These are phyloP conservation scores for Arge pagana DNA, from an alignment of 2,888 invertebrate species.

Conservation along the genomic window DNA sequence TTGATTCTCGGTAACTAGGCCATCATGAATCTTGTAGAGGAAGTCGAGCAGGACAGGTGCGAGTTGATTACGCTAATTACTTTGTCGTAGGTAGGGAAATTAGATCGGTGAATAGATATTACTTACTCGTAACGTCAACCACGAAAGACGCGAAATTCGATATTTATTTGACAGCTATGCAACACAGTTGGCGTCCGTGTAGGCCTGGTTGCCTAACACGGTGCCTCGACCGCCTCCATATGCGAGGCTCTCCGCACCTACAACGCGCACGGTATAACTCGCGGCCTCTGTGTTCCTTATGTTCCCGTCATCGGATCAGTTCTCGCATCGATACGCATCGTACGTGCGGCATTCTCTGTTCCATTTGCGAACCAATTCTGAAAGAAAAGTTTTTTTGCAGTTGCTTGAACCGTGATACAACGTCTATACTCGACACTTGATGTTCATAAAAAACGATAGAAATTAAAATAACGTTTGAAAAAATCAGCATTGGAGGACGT, in stretches of 20 bases:
- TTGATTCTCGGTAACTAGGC: constrained; percentile 23
- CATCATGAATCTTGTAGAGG: constrained; percentile 12
- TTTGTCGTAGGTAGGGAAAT: constrained; percentile 29
- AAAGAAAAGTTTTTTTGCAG: too few relatives aligned
- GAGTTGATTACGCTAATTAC: constrained; percentile 46
- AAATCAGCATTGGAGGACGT: too few relatives aligned
- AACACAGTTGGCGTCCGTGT: constrained; percentile 40
- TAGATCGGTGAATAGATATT: neutral
- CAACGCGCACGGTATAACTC: constrained; percentile 27
- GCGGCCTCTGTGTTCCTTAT: constrained; percentile 15
- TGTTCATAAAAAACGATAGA: too few relatives aligned
- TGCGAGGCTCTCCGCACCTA: constrained; percentile 35
- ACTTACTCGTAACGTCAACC: constrained; percentile 23
- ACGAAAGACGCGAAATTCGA: constrained; percentile 1
- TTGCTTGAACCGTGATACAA: too few relatives aligned
- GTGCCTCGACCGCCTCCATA: constrained; percentile 45
- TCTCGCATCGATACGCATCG: too few relatives aligned
- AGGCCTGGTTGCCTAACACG: constrained; percentile 46
- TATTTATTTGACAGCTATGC: constrained; percentile 1
- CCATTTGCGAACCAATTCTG: too few relatives aligned
- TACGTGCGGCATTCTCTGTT: too few relatives aligned
- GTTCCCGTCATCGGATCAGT: neutral
- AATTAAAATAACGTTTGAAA: too few relatives aligned
- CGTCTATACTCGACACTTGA: too few relatives aligned
- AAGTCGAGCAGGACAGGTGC: constrained; percentile 24